These are phyloP conservation scores for Potamarius usumacintae DNA, from an alignment of 2,113 vertebrate genomes.

Conservation along the genomic window DNA sequence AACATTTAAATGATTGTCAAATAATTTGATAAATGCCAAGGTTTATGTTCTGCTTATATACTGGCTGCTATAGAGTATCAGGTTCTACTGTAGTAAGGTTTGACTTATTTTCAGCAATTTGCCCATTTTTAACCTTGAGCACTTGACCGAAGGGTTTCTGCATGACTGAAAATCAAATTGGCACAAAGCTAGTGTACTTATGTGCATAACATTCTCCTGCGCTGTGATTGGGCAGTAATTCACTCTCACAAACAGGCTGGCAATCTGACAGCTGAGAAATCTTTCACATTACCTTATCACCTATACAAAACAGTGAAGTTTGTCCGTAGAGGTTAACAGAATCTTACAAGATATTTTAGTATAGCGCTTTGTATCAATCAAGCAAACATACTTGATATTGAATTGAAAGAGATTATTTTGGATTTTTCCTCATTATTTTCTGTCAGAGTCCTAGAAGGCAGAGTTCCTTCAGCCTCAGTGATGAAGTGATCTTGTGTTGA, in stretches of 20 bases:
- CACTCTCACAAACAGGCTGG: background rate
- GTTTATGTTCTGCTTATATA: background rate
- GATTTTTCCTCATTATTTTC: background rate
- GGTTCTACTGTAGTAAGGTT: background rate
- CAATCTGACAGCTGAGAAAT: background rate
- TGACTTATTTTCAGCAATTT: background rate
- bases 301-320: background rate
- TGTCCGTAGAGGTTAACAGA: background rate
- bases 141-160: background rate
- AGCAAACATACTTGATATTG: background rate
- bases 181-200: background rate
- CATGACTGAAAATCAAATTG: background rate
- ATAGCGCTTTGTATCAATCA: background rate
- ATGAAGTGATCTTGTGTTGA: conserved; percentile 28
- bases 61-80: background rate
- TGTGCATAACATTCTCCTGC: background rate
- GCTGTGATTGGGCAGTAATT: background rate
- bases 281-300: background rate
- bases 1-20: too few relatives aligned
- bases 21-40: too few relatives aligned
- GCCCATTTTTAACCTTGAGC: background rate
- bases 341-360: background rate
- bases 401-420: background rate
- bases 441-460: background rate
- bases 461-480: background rate